phyloP scores from a whole-genome alignment of 2,888 invertebrate genomes.

The Vandiemenella viatica region DNA sequence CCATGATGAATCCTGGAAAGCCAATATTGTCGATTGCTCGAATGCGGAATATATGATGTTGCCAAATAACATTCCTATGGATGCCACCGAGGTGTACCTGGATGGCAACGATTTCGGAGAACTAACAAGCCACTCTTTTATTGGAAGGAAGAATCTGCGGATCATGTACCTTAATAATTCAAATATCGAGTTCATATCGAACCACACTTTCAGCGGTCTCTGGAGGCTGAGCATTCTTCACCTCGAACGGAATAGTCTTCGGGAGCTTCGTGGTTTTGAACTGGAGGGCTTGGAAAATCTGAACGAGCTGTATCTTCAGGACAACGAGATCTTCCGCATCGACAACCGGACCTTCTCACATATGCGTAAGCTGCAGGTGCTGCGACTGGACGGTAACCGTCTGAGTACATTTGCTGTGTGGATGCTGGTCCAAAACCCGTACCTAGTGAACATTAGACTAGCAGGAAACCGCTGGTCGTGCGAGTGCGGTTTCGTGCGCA shows the following conservation, averaged over 20 bases:
- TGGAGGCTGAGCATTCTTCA: constrained; percentile 64
- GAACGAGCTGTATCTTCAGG: constrained; percentile 73
- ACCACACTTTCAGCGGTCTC: constrained; percentile 81
- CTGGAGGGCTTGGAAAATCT: constrained; percentile 66
- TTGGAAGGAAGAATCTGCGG: constrained; percentile 78
- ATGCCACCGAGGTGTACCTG: constrained; percentile 85
- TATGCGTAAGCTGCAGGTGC: constrained; percentile 65
- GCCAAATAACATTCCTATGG: constrained; percentile 84
- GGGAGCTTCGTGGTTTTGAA: constrained; percentile 65
- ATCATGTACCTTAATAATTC: constrained; percentile 80
- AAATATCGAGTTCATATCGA: constrained; percentile 67
- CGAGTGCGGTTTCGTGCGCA: constrained; percentile 69
- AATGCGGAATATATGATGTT: constrained; percentile 63
- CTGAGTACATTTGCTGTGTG: constrained; percentile 71
- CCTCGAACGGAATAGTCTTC: constrained; percentile 73
- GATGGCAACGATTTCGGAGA: constrained; percentile 83
- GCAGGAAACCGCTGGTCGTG: constrained; percentile 82
- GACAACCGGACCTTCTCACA: constrained; percentile 73
- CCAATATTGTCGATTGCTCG: constrained; percentile 85
- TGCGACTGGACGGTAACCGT: constrained; percentile 71
- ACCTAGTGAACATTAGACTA: constrained; percentile 71
- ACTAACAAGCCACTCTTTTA: constrained; percentile 75
- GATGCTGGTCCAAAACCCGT: constrained; percentile 69
- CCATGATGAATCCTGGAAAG: constrained; percentile 85
- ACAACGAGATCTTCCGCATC: constrained; percentile 66